Conservation (phyloP, 2,113 vertebrate genomes). For the Sinocyclocheilus maitianheensis region DNA sequence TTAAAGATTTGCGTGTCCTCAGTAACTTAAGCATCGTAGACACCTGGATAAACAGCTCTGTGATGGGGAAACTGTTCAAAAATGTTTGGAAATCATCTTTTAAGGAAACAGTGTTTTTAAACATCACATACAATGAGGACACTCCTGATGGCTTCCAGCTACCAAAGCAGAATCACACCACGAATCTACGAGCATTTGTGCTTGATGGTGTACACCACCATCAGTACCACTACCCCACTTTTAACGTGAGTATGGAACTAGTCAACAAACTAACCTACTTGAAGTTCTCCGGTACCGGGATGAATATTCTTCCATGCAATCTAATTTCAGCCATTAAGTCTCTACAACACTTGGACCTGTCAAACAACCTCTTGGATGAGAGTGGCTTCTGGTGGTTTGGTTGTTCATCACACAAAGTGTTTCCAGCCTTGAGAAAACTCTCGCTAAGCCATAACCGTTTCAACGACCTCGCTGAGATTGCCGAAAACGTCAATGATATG, state of each 20-base stretch:
- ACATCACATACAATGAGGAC: conserved; percentile 70
- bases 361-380: conserved; percentile 67
- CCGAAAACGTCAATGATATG: conserved; percentile 61
- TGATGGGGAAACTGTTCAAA: conserved; percentile 59
- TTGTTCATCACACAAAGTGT: conserved; percentile 60
- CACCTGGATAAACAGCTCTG: conserved; percentile 65
- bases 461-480: conserved; percentile 59
- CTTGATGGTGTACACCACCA: conserved; percentile 63
- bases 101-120: conserved; percentile 61
- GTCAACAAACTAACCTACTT: conserved; percentile 57
- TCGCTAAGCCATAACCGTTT: conserved; percentile 68
- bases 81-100: conserved; percentile 62
- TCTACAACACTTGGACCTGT: conserved; percentile 65
- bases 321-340: conserved; percentile 62
- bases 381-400: conserved; percentile 67
- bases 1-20: conserved; percentile 58
- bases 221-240: conserved; percentile 65
- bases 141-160: conserved; percentile 64
- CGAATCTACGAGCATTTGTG: conserved; percentile 51
- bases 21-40: conserved; percentile 62
- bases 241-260: conserved; percentile 60
- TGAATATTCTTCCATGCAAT: conserved; percentile 70
- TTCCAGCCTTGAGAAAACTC: conserved; percentile 63
- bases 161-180: conserved; percentile 55
- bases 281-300: conserved; percentile 68